phyloP scores from a whole-genome alignment of 2,797 vertebrate species.

The Chelidonichthys spinosus region DNA sequence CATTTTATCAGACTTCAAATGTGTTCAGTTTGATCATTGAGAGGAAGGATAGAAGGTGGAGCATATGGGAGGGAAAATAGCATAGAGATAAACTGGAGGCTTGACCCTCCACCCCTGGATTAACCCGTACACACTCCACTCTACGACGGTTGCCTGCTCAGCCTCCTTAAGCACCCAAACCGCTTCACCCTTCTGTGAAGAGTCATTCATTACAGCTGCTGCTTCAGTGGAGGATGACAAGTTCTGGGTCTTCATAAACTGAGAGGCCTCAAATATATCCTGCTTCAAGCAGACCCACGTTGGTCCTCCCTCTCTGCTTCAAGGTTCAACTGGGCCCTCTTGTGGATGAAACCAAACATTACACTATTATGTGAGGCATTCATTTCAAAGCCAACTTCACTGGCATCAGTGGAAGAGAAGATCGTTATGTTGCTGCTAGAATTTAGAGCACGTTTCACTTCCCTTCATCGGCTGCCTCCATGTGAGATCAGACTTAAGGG shows the following conservation, averaged over 20 bases:
- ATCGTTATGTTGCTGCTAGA: not conserved
- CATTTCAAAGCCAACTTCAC: not conserved
- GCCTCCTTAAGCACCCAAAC: slow-evolving; percentile 1
- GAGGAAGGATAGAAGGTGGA: not conserved
- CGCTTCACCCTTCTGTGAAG: not conserved
- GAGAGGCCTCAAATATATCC: not conserved
- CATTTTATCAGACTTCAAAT: not conserved
- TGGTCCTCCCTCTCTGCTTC: not conserved
- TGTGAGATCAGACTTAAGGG: not conserved
- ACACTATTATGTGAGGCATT: slow-evolving; percentile 16
- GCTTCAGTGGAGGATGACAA: not conserved
- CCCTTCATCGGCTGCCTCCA: not conserved
- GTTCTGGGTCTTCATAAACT: not conserved
- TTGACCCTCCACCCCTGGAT: slow-evolving; percentile 43
- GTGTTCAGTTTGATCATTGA: not conserved
- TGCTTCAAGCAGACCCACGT: not conserved
- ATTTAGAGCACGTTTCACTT: not conserved
- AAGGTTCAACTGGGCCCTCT: slow-evolving; percentile 51
- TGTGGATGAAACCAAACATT: slow-evolving; percentile 36
- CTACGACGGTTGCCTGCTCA: not conserved
- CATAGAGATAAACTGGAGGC: slow-evolving; percentile 14
- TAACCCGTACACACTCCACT: slow-evolving; percentile 16
- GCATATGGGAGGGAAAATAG: not conserved
- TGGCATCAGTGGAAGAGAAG: not conserved
- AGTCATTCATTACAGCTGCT: not conserved